Base-by-base conservation (phyloP, 2,113 vertebrate species). In the Otocyon megalotis region DNA sequence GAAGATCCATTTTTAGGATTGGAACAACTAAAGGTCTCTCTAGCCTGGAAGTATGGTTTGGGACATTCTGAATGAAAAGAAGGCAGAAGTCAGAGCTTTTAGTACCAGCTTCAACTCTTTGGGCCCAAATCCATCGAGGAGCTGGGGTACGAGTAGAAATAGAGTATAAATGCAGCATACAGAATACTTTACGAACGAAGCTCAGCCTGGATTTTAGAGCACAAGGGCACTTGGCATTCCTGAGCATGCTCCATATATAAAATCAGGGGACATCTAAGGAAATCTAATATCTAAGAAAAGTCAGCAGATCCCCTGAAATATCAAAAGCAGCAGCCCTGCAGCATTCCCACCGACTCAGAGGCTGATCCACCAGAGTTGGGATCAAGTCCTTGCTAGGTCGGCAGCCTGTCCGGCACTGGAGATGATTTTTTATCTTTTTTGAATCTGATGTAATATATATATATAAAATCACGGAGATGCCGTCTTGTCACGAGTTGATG, bases 141-240 rank as follows among this genome's bases (percentile, higher is more conserved):
- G 60, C 26, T 94, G 13, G 24, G 3, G 6, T 8, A 8, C 1
- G 24, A 24, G 3, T 32, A 80, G 14, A 85, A 93, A 54, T 20
- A 87, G 24, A 76, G 53, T 35, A 8, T 7, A 56, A 15, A 74
- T 71, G 43, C 26, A 48, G 53, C 58, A 71, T 71, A n/a, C 43
- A 77, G 43, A 77, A 50, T 50, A 30, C 8, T 16, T 17, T 30
- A 50, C 22, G 77, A 77, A 26, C 48, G 5, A 96, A 83, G 60
- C 32, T 74, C 76, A n/a, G n/a, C 32, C 20, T 87, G 50, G 76
- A 74, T 82, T 87, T 87, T 37, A 60, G 82, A 93, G n/a, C 65
- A 86, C 72, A 54, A 83, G 63, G 71, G 79, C 6, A 3, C 15
- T 43, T 72, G 16, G 10, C 28, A 79, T 82, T 43, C 43, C 24